A percentile compares a stretch with the other conserved stretches of the same genome.
Conservation (phyloP, 2,797 vertebrate genomes). For the Myoxocephalus aenaeus region DNA sequence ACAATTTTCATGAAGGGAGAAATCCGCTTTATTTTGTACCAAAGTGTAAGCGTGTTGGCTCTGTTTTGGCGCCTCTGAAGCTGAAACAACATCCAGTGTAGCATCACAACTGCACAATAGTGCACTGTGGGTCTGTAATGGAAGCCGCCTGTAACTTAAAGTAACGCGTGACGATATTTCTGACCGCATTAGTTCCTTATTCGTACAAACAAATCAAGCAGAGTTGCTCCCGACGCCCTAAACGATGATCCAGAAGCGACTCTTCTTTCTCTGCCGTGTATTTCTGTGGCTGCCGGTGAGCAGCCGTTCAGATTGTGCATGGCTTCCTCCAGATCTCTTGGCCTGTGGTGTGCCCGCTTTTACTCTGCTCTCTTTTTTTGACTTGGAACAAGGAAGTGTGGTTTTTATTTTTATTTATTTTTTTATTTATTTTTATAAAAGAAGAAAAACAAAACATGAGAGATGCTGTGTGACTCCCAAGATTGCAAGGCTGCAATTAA, state of each 20-base stretch:
- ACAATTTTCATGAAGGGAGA: not conserved
- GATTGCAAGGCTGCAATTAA: slow-evolving; percentile 59
- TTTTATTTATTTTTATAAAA: not conserved
- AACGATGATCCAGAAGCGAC: not conserved
- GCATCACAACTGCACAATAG: not conserved
- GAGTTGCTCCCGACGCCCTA: too few species aligned
- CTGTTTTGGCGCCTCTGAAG: too few species aligned
- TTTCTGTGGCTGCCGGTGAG: slow-evolving; percentile 40
- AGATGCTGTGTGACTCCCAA: slow-evolving; percentile 61
- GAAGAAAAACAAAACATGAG: slow-evolving; percentile 12
- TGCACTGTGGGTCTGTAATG: too few species aligned
- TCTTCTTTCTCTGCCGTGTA: slow-evolving; percentile 18
- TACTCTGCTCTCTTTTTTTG: not conserved
- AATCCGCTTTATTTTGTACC: not conserved
- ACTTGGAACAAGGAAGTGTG: slow-evolving; percentile 30
- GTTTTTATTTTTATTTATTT: not conserved
- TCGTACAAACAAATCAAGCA: not conserved
- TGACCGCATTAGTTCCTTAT: too few species aligned
- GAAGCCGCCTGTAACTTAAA: too few species aligned
- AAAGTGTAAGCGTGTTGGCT: too few species aligned
- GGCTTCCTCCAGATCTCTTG: slow-evolving; percentile 71
- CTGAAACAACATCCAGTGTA: not conserved
- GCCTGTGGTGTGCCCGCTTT: slow-evolving; percentile 61
- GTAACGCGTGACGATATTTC: not conserved
- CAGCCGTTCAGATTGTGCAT: slow-evolving; percentile 73